Conservation (phyloP, 1,140 invertebrate species). For the Dendrolimus punctatus region DNA sequence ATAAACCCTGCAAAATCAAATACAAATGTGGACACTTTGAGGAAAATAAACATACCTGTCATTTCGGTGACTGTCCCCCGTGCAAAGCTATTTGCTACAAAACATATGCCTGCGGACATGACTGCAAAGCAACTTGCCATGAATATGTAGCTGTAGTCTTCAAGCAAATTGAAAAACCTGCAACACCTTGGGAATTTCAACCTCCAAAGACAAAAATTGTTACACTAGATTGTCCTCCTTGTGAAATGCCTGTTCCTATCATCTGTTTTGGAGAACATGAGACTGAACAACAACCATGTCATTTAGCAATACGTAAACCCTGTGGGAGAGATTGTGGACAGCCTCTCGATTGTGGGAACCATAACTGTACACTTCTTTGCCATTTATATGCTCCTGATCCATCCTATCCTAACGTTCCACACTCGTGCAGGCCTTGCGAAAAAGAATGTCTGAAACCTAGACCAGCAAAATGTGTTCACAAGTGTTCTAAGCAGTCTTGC, state of each 20-base stretch:
- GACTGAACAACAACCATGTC: constrained; percentile 82
- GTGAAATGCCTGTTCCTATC: constrained; percentile 79
- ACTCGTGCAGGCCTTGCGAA: constrained; percentile 81
- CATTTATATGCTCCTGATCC: constrained; percentile 74
- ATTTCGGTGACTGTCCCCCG: constrained; percentile 89
- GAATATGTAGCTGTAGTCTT: constrained; percentile 81
- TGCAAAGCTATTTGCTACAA: constrained; percentile 83
- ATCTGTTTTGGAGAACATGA: constrained; percentile 90
- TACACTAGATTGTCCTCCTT: constrained; percentile 79
- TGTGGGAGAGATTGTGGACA: constrained; percentile 84
- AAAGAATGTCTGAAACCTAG: constrained; percentile 78
- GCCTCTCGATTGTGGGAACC: constrained; percentile 83
- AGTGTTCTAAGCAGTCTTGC: constrained; percentile 80
- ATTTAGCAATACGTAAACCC: constrained; percentile 77
- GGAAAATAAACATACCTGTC: constrained; percentile 85
- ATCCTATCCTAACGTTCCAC: constrained; percentile 57
- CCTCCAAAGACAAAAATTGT: constrained; percentile 76
- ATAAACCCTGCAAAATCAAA: constrained; percentile 77
- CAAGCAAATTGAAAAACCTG: constrained; percentile 74
- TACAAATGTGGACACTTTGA: constrained; percentile 83
- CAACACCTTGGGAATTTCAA: constrained; percentile 85
- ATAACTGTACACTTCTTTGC: constrained; percentile 82
- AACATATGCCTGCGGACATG: constrained; percentile 80
- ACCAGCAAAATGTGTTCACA: constrained; percentile 84
- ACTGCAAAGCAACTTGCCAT: constrained; percentile 85